Evolutionary conservation across 2,888 invertebrate genomes (phyloP), one percentile per base, ranked within the genome.

Genomic region (Limnephilus rhombicus): DNA sequence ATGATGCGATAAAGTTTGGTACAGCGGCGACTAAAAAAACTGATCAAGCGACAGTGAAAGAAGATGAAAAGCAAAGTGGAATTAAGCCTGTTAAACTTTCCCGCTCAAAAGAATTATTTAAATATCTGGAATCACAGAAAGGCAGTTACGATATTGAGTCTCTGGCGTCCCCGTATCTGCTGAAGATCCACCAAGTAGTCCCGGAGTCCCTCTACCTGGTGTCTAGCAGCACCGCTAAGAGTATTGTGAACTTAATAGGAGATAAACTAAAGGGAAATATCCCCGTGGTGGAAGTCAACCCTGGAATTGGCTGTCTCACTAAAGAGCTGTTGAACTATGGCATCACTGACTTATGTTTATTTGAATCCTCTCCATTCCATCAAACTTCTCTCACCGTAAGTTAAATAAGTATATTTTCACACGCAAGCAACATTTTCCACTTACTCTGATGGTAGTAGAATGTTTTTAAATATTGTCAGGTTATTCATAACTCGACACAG

Each of bases 281-380:
- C 87, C 95, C 96, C 3, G 94, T 97, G 29, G 95, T 97, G n/a
- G 98, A 98, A 95, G 95, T 97, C 0, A 97, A 97, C 95, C 97
- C 98, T 0, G 98, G 98, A 0, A 95, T 97, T 83, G 98, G 98
- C 0, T 95, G 97, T 34, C 94, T 98, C 89, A 97, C 97, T 2
- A 94, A 96, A 93, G 96, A 97, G 94, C 94, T 98, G 68, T 94
- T 98, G 7, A 94, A 96, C 12, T 95, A 94, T 93, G 96, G 96
- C 31, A 95, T 96, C 45, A 95, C 96, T 13, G 94, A 95, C 86
- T 95, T 98, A 24, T 95, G 97, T 92, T 94, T 98, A 92, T 97
- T 97, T 94, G 98, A 98, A 95, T 94, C 95, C 12, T 95, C 96
- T 91, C 94, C 94, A 34, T 94, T 96, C 34, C 97, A 97, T 94